A percentile compares a stretch with the other conserved stretches of the same genome.
phyloP scores from a whole-genome alignment of 1,140 invertebrate species.

The Nixonia krombeini region DNA sequence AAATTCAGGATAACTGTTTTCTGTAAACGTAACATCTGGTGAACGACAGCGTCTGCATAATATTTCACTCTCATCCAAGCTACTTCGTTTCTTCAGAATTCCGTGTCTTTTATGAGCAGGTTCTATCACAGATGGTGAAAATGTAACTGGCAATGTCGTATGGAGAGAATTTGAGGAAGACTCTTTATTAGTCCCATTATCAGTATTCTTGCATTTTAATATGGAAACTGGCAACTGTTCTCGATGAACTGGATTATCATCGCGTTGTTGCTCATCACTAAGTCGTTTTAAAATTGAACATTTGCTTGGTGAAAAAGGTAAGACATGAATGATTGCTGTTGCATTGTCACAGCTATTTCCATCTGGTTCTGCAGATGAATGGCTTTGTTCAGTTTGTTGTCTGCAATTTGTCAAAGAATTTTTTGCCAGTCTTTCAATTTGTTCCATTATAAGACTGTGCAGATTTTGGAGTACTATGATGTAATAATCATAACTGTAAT shows the following conservation, averaged over 20 bases:
- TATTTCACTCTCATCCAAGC: conserved; percentile 83
- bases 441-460: conserved; percentile 17
- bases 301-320: conserved; percentile 50
- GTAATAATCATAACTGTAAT: conserved; percentile 23
- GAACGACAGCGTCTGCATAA: conserved; percentile 78
- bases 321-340: conserved; percentile 26
- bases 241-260: conserved; percentile 47
- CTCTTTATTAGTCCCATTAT: conserved; percentile 72
- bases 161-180: conserved; percentile 63
- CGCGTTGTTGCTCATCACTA: conserved; percentile 60
- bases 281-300: conserved; percentile 52
- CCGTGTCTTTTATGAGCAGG: conserved; percentile 78
- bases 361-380: conserved; percentile 4
- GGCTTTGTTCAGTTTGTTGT: conserved; percentile 13
- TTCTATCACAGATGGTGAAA: conserved; percentile 67
- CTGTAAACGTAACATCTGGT: conserved; percentile 76
- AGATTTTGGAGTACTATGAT: conserved; percentile 15
- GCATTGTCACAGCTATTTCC: conserved; percentile 30
- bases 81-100: conserved; percentile 85
- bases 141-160: conserved; percentile 51
- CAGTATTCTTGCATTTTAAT: conserved; percentile 81
- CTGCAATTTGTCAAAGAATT: conserved; percentile 24
- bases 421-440: conserved; percentile 25
- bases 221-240: conserved; percentile 79
- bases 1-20: conserved; percentile 73